Evolutionary conservation across 1,140 invertebrate species (phyloP), one percentile per base, ranked within the genome.

Genomic region (Cepaea nemoralis): DNA sequence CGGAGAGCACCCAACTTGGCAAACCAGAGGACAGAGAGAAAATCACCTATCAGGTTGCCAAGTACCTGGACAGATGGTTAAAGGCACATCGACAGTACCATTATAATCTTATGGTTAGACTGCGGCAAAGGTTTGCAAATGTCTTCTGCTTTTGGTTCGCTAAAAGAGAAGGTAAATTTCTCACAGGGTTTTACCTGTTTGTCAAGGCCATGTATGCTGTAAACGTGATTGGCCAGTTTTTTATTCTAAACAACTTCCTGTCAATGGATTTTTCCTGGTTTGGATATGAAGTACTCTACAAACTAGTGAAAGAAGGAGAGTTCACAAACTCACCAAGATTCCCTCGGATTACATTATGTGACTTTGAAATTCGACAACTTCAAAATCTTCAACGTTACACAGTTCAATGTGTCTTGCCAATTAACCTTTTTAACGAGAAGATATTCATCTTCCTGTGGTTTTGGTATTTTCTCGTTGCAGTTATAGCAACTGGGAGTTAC

Each of bases 361-460:
- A 93, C 78, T 93, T 93, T 86, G 85, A 92, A 69, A 91, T 92
- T 19, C 90, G 93, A 48, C 92, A 92, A 31, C 80, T 93, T 55
- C 63, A 84, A n/a, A 90, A 91, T 77, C 73, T 90, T 0, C 91
- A 91, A 45, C 70, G 84, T 0, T 89, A 89, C 81, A 91, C 90
- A 0, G 88, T 92, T 63, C 93, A 93, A 85, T 93, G 93, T 82
- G 93, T 93, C n/a, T 87, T 93, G 79, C 92, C 92, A 24, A 92
- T 93, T 45, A 93, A 93, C 82, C 87, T 93, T 33, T 93, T 93
- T 87, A 93, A 93, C 82, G 93, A 93, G 83, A 93, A 93, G 83
- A 92, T 93, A 67, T 93, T 93, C 89, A 83, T 88, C 8, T 84
- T 88, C 35, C 78, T 89, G 24, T 90, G 89, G 89, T 88, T 89